phyloP scores from a whole-genome alignment of 2,797 vertebrate species.

The Pyrocephalus nanus region DNA sequence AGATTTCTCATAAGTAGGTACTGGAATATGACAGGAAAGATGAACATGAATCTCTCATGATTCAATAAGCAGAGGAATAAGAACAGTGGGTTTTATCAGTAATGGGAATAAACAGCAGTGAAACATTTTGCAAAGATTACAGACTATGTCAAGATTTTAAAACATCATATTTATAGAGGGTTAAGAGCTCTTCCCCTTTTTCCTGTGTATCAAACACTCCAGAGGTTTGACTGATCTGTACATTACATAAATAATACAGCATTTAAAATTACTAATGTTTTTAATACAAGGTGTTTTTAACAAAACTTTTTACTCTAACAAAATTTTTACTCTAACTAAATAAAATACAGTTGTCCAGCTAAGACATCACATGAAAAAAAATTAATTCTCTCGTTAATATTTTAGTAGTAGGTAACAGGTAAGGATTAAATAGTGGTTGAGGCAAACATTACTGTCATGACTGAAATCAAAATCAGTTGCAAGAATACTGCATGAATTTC shows the following conservation, averaged over 20 bases:
- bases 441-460: background rate
- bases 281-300: background rate
- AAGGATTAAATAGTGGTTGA: background rate
- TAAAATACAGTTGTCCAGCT: background rate
- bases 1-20: background rate
- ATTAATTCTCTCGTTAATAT: background rate
- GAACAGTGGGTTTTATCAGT: background rate
- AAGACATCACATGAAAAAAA: background rate
- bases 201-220: background rate
- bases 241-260: background rate
- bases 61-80: background rate
- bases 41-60: background rate
- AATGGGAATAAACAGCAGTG: background rate
- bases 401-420: background rate
- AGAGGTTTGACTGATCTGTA: background rate
- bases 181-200: background rate
- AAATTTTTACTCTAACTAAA: background rate
- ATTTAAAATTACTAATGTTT: background rate
- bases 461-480: background rate
- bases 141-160: background rate
- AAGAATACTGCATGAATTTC: background rate
- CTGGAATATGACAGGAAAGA: background rate
- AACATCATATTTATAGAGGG: background rate
- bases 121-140: background rate
- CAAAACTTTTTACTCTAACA: background rate